These are phyloP conservation scores for Serilophus lunatus DNA, from an alignment of 2,113 vertebrate genomes.

Conservation along the genomic window DNA sequence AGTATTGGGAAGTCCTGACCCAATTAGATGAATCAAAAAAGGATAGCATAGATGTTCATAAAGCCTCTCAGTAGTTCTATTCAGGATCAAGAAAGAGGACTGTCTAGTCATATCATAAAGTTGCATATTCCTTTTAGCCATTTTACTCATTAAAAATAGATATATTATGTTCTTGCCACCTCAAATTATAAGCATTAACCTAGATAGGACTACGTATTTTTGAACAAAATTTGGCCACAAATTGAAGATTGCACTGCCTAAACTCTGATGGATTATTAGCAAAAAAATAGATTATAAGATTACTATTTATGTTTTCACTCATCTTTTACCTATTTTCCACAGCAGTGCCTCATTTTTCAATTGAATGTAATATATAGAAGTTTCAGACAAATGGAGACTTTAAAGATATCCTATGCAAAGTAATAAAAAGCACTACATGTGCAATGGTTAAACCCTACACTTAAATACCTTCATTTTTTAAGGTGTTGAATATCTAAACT, in stretches of 20 bases:
- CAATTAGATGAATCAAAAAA: background rate
- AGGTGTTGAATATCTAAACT: background rate
- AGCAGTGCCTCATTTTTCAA: background rate
- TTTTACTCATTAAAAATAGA: background rate
- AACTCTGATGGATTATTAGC: background rate
- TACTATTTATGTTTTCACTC: background rate
- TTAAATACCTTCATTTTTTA: background rate
- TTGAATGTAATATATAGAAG: background rate
- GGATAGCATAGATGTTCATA: background rate
- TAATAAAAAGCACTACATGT: accelerated
- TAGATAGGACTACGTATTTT: background rate
- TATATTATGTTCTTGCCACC: background rate
- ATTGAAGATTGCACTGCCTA: background rate
- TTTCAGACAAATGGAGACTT: background rate
- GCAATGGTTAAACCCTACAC: background rate
- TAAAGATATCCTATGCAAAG: background rate
- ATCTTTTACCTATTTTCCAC: background rate
- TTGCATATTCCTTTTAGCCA: background rate
- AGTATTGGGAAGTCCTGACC: background rate
- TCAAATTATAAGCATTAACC: background rate
- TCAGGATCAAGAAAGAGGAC: background rate
- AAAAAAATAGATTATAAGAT: background rate
- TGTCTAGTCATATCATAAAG: background rate
- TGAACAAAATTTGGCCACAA: background rate
- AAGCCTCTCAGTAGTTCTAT: background rate